Evolutionary conservation across 2,113 vertebrate species (phyloP), one percentile per base, ranked within the genome.

Genomic region (Pseudonaja textilis): DNA sequence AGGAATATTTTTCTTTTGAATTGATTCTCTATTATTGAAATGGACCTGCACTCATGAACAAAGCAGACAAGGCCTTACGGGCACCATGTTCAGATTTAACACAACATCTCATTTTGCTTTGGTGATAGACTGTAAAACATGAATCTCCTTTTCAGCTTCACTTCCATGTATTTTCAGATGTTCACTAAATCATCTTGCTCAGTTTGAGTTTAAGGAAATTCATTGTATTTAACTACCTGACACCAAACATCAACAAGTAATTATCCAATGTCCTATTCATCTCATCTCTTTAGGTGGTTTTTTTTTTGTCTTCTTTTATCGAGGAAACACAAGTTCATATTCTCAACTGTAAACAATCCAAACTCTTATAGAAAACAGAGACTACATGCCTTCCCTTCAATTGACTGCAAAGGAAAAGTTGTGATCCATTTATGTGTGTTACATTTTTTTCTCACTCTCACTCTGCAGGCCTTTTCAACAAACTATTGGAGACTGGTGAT

Each of bases 391-490:
- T 95, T 90, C 54, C 55, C 86, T 90, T 88, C 69, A 92, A 85
- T 47, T 90, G 11, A 89, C 29, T 50, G 55, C 85, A 16, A 16
- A 20, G 57, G 5, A 91, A 89, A 2, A 0, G 87, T 74, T 16
- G 52, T 4, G 54, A 18, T 26, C 54, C 1, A 90, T 89, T 81
- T 90, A 39, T 86, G 1, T 57, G 39, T 14, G 4, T 92, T 93
- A n/a, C 1, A 2, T 85, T 87, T 90, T 94, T 94, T 95, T 95
- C n/a, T n/a, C 64, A 11, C 26, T 93, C 26, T 94, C 26, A 93
- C 26, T 50, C 54, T 5, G 12, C 4, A 47, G 45, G 23, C 45
- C 0, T 90, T 92, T 92, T 94, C 34, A 18, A 85, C 81, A 23
- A 81, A 81, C 85, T 86, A 92, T 91, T 64, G 12, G 0, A 81